Evolutionary conservation across 2,888 invertebrate species (phyloP).

Genomic region (Cremastobaeus sp.): DNA sequence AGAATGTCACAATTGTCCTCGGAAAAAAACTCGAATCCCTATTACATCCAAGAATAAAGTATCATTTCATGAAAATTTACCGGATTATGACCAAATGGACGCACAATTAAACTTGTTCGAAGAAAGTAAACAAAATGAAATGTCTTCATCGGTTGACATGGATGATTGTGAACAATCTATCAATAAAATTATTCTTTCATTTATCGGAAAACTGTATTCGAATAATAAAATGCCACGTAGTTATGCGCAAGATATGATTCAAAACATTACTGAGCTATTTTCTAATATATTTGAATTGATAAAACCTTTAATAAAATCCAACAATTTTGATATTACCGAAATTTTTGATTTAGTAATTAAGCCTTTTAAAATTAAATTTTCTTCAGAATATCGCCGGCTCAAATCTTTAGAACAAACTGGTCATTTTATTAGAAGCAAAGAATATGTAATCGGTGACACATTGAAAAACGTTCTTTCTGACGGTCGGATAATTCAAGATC

Average conservation of each 20-base stretch:
- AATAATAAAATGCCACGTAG: neutral
- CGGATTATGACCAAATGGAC: too few species aligned
- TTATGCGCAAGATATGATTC: neutral
- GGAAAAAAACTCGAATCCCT: too few species aligned
- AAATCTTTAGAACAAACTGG: neutral
- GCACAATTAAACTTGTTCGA: too few species aligned
- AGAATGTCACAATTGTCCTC: too few species aligned
- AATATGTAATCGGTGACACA: neutral
- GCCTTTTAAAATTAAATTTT: neutral
- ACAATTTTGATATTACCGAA: neutral
- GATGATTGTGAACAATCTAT: neutral
- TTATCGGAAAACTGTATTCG: neutral
- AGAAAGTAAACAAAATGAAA: too few species aligned
- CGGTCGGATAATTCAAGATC: conserved; percentile 3
- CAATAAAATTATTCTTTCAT: neutral
- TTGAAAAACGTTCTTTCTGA: neutral
- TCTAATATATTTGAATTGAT: neutral
- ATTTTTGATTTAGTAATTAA: neutral
- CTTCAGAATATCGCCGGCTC: neutral
- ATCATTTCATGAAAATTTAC: too few species aligned
- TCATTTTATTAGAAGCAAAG: neutral
- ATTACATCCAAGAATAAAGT: too few species aligned
- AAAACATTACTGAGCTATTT: neutral
- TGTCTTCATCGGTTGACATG: too few species aligned
- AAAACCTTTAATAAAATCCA: neutral